Percentiles rank a stretch among this genome's conserved stretches.
These are phyloP conservation scores for Tiaroga cobitis DNA, from an alignment of 2,797 vertebrate species.

Conservation along the genomic window DNA sequence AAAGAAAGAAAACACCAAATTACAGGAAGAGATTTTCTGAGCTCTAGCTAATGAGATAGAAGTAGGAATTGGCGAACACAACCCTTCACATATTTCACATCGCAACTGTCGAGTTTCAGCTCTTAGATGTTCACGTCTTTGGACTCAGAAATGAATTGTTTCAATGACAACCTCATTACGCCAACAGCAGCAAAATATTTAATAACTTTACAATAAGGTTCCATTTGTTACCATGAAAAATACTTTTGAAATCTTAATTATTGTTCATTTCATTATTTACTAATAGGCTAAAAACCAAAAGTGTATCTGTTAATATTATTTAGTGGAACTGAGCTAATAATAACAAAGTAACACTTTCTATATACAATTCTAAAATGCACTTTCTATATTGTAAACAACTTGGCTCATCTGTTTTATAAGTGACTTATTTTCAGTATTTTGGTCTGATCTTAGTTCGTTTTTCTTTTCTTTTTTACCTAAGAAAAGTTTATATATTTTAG, in stretches of 20 bases:
- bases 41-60: slow-evolving; percentile 51
- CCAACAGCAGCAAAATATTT: neutral
- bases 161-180: neutral
- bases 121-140: neutral
- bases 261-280: neutral
- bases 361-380: too few species aligned
- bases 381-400: too few species aligned
- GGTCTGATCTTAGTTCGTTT: too few species aligned
- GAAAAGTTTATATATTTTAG: too few species aligned
- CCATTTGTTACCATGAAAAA: neutral
- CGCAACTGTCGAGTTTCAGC: neutral
- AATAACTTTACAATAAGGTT: neutral
- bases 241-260: neutral
- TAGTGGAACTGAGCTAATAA: neutral
- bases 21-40: slow-evolving; percentile 68
- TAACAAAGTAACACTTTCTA: too few species aligned
- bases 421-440: too few species aligned
- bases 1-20: slow-evolving; percentile 60
- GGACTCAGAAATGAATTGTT: neutral
- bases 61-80: neutral
- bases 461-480: too few species aligned
- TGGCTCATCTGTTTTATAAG: too few species aligned
- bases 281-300: neutral
- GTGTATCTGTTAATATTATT: neutral
- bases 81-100: neutral